phyloP scores from a whole-genome alignment of 1,140 invertebrate species.

The Bombyx mandarina region DNA sequence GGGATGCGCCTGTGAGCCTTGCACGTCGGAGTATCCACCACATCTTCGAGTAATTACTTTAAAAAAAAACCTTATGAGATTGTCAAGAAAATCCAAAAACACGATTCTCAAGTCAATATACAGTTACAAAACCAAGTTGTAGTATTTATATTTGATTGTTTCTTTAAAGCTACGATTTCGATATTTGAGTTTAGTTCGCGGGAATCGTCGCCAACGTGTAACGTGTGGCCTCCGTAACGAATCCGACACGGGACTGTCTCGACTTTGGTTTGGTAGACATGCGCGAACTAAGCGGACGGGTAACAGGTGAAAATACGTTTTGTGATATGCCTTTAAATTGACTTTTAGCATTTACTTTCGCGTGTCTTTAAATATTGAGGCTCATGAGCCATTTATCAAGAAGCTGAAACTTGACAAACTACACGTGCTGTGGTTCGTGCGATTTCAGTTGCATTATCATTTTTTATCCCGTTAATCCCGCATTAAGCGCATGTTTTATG shows the following conservation, averaged over 20 bases:
- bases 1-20: slow-evolving; percentile 49
- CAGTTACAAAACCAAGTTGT: too few species aligned
- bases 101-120: too few species aligned
- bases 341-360: too few species aligned
- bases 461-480: too few species aligned
- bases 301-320: slow-evolving; percentile 6
- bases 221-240: slow-evolving; percentile 1
- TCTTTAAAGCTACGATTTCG: neutral
- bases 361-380: too few species aligned
- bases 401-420: too few species aligned
- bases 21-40: slow-evolving; percentile 62
- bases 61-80: neutral
- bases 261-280: neutral
- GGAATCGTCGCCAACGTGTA: neutral
- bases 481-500: too few species aligned
- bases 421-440: too few species aligned
- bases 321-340: too few species aligned
- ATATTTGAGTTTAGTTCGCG: neutral
- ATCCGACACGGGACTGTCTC: neutral
- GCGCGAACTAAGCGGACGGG: slow-evolving; percentile 1
- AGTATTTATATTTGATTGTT: neutral
- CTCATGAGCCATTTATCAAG: too few species aligned
- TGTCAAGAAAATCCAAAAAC: too few species aligned
- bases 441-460: too few species aligned
- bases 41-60: slow-evolving; percentile 25